A percentile compares a stretch with the other conserved stretches of the same genome.
These are phyloP conservation scores for Eublepharis macularius DNA, from an alignment of 2,113 vertebrate species.

Conservation along the genomic window DNA sequence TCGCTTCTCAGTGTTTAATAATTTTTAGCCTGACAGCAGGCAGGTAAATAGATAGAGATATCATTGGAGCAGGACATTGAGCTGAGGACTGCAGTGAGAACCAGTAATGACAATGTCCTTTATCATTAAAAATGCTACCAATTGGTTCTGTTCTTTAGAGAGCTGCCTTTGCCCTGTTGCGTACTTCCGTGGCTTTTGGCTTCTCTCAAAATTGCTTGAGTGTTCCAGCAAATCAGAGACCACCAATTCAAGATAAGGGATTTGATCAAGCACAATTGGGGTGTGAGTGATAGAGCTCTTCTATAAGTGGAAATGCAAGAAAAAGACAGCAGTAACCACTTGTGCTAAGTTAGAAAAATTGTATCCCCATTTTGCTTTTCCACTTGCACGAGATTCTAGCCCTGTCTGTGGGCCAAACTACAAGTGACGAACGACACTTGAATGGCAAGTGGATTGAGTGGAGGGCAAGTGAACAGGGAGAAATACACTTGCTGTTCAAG, in stretches of 20 bases:
- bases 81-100: background rate
- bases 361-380: too few species aligned
- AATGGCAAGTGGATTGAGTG: too few species aligned
- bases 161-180: background rate
- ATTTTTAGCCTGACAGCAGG: background rate
- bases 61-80: background rate
- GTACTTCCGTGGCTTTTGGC: too few species aligned
- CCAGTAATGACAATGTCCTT: background rate
- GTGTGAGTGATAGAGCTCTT: background rate
- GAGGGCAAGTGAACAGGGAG: too few species aligned
- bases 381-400: too few species aligned
- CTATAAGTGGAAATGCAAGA: too few species aligned
- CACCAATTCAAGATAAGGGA: background rate
- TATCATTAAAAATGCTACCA: background rate
- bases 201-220: background rate
- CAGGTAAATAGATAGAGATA: background rate
- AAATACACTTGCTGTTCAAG: too few species aligned
- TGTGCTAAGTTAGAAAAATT: too few species aligned
- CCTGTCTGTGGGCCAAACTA: too few species aligned
- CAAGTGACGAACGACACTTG: too few species aligned
- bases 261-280: too few species aligned
- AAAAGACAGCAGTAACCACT: too few species aligned
- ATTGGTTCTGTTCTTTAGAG: background rate
- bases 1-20: background rate
- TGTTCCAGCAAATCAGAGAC: background rate